Percentiles rank a stretch among this genome's conserved stretches.
phyloP scores from a whole-genome alignment of 2,113 vertebrate genomes.

The Platichthys flesus region DNA sequence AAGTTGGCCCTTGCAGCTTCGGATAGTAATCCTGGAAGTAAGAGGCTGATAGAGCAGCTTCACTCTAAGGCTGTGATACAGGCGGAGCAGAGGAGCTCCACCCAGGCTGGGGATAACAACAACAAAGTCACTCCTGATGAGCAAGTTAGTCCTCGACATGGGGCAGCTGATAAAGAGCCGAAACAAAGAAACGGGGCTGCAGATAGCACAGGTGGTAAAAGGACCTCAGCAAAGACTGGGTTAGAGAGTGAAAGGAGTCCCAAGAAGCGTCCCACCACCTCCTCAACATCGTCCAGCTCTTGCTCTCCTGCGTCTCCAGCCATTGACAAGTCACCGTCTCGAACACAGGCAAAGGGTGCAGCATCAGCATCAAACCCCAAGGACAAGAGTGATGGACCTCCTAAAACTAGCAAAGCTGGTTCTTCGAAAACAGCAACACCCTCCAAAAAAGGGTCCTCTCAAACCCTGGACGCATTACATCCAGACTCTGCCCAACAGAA shows the following conservation, averaged over 20 bases:
- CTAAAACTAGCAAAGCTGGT: slow-evolving; percentile 81
- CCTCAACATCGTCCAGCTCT: slow-evolving; percentile 85
- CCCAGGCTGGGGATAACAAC: slow-evolving; percentile 88
- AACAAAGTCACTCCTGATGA: slow-evolving; percentile 87
- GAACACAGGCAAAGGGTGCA: slow-evolving; percentile 76
- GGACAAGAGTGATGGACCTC: slow-evolving; percentile 79
- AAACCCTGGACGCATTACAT: slow-evolving; percentile 74
- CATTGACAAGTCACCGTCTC: slow-evolving; percentile 56
- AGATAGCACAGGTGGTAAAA: slow-evolving; percentile 78
- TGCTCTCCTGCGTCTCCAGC: slow-evolving; percentile 73
- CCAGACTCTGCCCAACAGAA: slow-evolving; percentile 73
- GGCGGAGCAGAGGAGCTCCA: slow-evolving; percentile 77
- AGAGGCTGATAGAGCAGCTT: slow-evolving; percentile 80
- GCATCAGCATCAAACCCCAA: slow-evolving; percentile 66
- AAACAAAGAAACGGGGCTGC: slow-evolving; percentile 77
- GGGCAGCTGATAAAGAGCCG: slow-evolving; percentile 86
- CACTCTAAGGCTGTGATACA: slow-evolving; percentile 78
- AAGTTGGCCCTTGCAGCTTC: slow-evolving; percentile 87
- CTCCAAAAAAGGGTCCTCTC: slow-evolving; percentile 84
- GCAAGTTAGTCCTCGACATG: slow-evolving; percentile 85
- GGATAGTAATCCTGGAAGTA: slow-evolving; percentile 84
- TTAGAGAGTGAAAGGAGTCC: slow-evolving; percentile 83
- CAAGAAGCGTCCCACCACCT: slow-evolving; percentile 85
- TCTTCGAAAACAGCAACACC: slow-evolving; percentile 81
- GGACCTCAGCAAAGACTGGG: slow-evolving; percentile 80